Evolutionary conservation across 1,140 invertebrate species (phyloP).

Genomic region (Bombus ignitus): DNA sequence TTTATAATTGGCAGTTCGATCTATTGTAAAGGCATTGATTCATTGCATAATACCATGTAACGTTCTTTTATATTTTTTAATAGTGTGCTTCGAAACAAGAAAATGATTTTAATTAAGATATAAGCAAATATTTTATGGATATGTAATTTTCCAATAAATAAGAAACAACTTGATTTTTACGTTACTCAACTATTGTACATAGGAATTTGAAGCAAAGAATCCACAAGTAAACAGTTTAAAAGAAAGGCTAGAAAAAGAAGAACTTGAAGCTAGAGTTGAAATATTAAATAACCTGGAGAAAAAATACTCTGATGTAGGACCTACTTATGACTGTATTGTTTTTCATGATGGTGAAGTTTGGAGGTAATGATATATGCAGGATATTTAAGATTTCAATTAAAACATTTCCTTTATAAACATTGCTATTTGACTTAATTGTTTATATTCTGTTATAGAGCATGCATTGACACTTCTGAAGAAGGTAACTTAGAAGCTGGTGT

Average conservation of each 20-base stretch:
- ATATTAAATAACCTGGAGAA: slow-evolving; percentile 93
- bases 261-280: slow-evolving; percentile 94
- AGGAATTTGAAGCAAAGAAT: slow-evolving; percentile 87
- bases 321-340: slow-evolving; percentile 96
- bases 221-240: slow-evolving; percentile 83
- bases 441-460: slow-evolving; percentile 85
- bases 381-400: slow-evolving; percentile 10
- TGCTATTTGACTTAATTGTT: slow-evolving; percentile 21
- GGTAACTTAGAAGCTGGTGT: slow-evolving; percentile 91
- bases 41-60: slow-evolving; percentile 60
- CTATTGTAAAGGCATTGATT: slow-evolving; percentile 72
- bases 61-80: slow-evolving; percentile 30
- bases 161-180: slow-evolving; percentile 8
- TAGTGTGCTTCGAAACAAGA: slow-evolving; percentile 5
- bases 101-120: slow-evolving; percentile 19
- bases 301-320: slow-evolving; percentile 93
- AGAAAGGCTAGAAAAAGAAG: slow-evolving; percentile 94
- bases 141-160: slow-evolving; percentile 5
- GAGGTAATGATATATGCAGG: slow-evolving; percentile 84
- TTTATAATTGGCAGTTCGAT: slow-evolving; percentile 81
- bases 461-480: slow-evolving; percentile 92
- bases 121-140: neutral
- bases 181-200: slow-evolving; percentile 21
- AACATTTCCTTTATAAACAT: slow-evolving; percentile 39
- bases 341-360: slow-evolving; percentile 93